These are phyloP conservation scores for Dasysyrphus albostriatus DNA, from an alignment of 2,888 invertebrate genomes.

Conservation along the genomic window DNA sequence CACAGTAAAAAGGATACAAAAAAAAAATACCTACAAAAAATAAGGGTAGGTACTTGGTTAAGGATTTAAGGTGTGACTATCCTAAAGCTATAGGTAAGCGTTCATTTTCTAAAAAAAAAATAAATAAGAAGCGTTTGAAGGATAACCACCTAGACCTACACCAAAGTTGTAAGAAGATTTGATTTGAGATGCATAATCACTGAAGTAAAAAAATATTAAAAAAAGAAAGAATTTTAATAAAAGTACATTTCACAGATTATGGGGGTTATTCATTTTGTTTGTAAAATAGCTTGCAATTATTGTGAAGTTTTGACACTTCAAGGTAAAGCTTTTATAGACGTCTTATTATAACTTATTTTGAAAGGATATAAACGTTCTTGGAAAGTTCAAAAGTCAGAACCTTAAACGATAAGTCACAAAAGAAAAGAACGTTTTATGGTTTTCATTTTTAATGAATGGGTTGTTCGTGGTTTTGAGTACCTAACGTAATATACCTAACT, in stretches of 20 bases:
- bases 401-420: constrained; percentile 15
- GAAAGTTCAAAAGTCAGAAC: neutral
- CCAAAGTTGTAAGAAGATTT: constrained; percentile 23
- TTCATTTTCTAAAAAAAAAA: constrained; percentile 1
- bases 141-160: neutral
- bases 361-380: neutral
- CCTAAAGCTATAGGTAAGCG: constrained; percentile 1
- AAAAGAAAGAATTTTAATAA: constrained; percentile 18
- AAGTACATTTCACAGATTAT: constrained; percentile 23
- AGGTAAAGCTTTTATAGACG: constrained; percentile 6
- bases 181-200: constrained; percentile 32
- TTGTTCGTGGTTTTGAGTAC: neutral
- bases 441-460: neutral
- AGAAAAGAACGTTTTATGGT: neutral
- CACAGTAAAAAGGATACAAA: neutral
- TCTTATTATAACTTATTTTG: neutral
- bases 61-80: constrained; percentile 17
- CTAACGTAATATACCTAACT: neutral
- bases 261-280: constrained; percentile 21
- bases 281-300: constrained; percentile 16
- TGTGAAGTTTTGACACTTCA: constrained; percentile 30
- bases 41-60: constrained; percentile 6
- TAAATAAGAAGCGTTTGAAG: constrained; percentile 29
- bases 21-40: neutral
- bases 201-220: constrained; percentile 13